phyloP scores from a whole-genome alignment of 2,113 vertebrate species.

The Etheostoma spectabile region DNA sequence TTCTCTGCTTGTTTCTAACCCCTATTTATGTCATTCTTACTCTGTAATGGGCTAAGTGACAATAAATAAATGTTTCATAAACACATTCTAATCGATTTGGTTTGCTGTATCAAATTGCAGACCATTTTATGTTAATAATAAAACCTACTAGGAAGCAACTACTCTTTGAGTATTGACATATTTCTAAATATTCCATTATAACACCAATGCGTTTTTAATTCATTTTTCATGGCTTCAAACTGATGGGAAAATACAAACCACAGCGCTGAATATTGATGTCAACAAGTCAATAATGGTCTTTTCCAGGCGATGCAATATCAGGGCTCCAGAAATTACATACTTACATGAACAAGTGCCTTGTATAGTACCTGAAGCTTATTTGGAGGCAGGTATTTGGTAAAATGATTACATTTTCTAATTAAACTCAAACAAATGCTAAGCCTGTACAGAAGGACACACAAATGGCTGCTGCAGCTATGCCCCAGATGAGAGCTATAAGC shows the following conservation, averaged over 20 bases:
- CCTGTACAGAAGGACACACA: slow-evolving; percentile 5
- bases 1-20: background rate
- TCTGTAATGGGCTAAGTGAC: background rate
- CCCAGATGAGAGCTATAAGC: slow-evolving; percentile 49
- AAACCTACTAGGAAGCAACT: slow-evolving; percentile 27
- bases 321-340: background rate
- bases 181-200: slow-evolving; percentile 52
- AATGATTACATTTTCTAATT: slow-evolving; percentile 51
- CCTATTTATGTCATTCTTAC: slow-evolving; percentile 15
- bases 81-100: slow-evolving; percentile 42
- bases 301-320: slow-evolving; percentile 1
- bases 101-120: slow-evolving; percentile 23
- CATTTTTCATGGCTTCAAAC: slow-evolving; percentile 30
- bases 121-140: slow-evolving; percentile 29
- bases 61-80: slow-evolving; percentile 6
- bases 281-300: slow-evolving; percentile 38
- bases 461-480: slow-evolving; percentile 31
- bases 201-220: slow-evolving; percentile 44
- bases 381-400: slow-evolving; percentile 23
- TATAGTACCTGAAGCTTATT: slow-evolving; percentile 19
- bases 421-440: slow-evolving; percentile 46
- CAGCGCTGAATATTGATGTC: slow-evolving; percentile 40
- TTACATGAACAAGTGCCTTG: slow-evolving; percentile 1
- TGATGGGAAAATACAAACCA: slow-evolving; percentile 34
- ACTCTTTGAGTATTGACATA: slow-evolving; percentile 25